Percentiles rank a stretch among this genome's conserved stretches.
These are phyloP conservation scores for Acleris holmiana DNA, from an alignment of 2,888 invertebrate genomes.

Conservation along the genomic window DNA sequence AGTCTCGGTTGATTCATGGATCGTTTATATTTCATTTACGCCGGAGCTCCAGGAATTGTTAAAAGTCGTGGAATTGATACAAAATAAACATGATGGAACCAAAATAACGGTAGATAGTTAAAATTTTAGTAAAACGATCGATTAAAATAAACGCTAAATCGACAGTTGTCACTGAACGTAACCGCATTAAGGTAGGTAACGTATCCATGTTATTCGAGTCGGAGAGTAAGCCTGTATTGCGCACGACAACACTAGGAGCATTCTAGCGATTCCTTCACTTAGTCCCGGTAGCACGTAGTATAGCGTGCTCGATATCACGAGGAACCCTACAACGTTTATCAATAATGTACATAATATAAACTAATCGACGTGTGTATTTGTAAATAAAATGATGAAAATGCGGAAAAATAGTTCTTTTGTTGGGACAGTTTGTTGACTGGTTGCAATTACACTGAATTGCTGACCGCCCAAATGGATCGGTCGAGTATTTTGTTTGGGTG, in stretches of 20 bases:
- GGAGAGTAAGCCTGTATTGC: neutral
- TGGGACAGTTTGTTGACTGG: conserved; percentile 36
- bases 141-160: conserved; percentile 28
- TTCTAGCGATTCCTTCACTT: conserved; percentile 19
- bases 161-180: conserved; percentile 26
- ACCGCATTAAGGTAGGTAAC: conserved; percentile 21
- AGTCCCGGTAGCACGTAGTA: conserved; percentile 42
- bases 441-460: conserved; percentile 7
- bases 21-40: conserved; percentile 41
- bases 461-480: conserved; percentile 15
- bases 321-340: conserved; percentile 50
- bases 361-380: conserved; percentile 58
- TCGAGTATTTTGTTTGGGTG: conserved; percentile 19
- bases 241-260: conserved; percentile 24
- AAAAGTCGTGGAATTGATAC: conserved; percentile 73
- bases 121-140: conserved; percentile 34
- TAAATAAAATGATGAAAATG: conserved; percentile 66
- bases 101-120: conserved; percentile 61
- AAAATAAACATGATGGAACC: conserved; percentile 69
- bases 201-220: conserved; percentile 16
- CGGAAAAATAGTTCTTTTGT: conserved; percentile 55
- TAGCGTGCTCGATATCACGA: conserved; percentile 43
- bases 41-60: conserved; percentile 66
- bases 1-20: conserved; percentile 39
- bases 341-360: conserved; percentile 40